These are phyloP conservation scores for Neostethus bicornis DNA, from an alignment of 2,797 vertebrate genomes.

Conservation along the genomic window DNA sequence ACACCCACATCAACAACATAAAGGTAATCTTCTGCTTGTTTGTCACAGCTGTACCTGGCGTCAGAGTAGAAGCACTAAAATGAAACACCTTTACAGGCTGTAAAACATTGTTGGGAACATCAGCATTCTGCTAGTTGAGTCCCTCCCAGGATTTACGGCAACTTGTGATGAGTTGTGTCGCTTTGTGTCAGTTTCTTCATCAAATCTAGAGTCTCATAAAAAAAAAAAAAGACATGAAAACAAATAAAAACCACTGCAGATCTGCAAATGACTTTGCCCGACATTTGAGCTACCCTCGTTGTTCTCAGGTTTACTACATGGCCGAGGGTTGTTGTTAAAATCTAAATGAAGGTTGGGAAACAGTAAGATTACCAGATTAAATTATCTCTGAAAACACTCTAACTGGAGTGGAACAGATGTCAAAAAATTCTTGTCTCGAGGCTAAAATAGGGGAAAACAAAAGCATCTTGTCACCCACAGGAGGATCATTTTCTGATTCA, in stretches of 20 bases:
- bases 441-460: too few relatives aligned
- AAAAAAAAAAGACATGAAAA: constrained; percentile 41
- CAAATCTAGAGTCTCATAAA: constrained; percentile 7
- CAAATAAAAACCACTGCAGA: constrained; percentile 8
- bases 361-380: too few relatives aligned
- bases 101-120: constrained; percentile 1
- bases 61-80: neutral
- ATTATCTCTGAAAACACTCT: too few relatives aligned
- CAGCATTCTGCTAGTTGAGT: neutral
- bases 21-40: too few relatives aligned
- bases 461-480: too few relatives aligned
- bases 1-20: too few relatives aligned
- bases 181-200: constrained; percentile 9
- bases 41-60: neutral
- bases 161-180: constrained; percentile 2
- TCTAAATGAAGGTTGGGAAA: too few relatives aligned
- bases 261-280: constrained; percentile 1
- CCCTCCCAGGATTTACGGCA: constrained; percentile 4
- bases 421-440: too few relatives aligned
- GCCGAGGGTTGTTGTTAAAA: too few relatives aligned
- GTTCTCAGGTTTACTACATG: neutral
- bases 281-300: constrained; percentile 6
- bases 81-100: neutral
- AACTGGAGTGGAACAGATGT: too few relatives aligned
- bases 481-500: too few relatives aligned